Base-by-base conservation (phyloP, 1,140 invertebrate genomes). In the Drosophila orena region DNA sequence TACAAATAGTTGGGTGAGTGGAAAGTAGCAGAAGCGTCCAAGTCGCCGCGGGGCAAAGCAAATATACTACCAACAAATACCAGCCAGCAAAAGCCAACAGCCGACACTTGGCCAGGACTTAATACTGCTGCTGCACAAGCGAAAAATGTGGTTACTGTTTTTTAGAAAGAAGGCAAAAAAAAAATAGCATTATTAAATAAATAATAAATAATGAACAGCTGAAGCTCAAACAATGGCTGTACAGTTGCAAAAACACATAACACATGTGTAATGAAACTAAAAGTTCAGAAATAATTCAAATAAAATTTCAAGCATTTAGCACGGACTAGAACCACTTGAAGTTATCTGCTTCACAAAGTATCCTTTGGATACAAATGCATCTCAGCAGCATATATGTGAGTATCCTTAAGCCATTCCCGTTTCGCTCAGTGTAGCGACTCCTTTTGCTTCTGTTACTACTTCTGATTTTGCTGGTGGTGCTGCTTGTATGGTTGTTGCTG, bases 11-110 rank as follows among this genome's bases (percentile, higher is more conserved):
- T 70, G 62, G 66, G 66, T 38, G 65, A 47, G 47, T 55, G 35
- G 64, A 68, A 68, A 70, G 49, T 24, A 56, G 62, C 81, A 78
- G 75, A 80, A 64, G 65, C 44, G 60, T 64, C 52, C 46, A 34
- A 38, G 24, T 30, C 30, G 69, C 81, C 74, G 61, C 20, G 38
- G 81, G 83, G 59, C 74, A 76, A 65, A 78, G 59, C 79, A 81
- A 81, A 81, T 81, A 83, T 44, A 52, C 44, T 65, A 56, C 66
- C 64, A 69, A 70, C 62, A 56, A 60, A 59, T 56, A 76, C 42
- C 55, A 69, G 50, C 43, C 27, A 57, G 22, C 65, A 56, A 55
- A 62, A 69, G 24, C 42, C 47, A 75, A 56, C 52, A 52, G 44
- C 37, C 60, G 53, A 56, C 69, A 75, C 83, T 86, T 88, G 78